Percentiles rank a stretch among this genome's conserved stretches.
These are phyloP conservation scores for Melanerpes formicivorus DNA, from an alignment of 2,113 vertebrate species.

Conservation along the genomic window DNA sequence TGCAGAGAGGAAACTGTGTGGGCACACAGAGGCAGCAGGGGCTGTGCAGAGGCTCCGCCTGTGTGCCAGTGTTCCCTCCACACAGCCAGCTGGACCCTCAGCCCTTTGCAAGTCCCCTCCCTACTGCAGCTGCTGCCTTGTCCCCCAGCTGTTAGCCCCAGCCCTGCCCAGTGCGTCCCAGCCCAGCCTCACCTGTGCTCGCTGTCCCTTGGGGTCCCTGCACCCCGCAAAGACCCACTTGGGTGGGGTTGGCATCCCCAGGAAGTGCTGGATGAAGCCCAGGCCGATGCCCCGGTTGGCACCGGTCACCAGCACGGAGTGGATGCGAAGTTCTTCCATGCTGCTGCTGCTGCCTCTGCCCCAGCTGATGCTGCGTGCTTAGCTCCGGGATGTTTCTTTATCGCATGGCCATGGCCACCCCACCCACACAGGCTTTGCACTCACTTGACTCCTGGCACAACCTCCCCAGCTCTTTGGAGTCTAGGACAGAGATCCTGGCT, in stretches of 20 bases:
- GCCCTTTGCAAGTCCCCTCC: neutral
- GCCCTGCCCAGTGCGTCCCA: neutral
- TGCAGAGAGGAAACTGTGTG: neutral
- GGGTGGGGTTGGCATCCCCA: neutral
- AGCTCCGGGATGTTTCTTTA: too few species aligned
- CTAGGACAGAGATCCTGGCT: too few species aligned
- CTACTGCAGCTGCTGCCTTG: neutral
- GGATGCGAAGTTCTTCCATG: neutral
- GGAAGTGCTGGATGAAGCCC: conserved; percentile 17
- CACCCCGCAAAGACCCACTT: conserved; percentile 52
- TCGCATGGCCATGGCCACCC: too few species aligned
- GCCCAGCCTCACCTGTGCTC: conserved; percentile 39
- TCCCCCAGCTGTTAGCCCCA: neutral
- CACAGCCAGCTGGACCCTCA: neutral
- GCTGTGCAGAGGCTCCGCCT: neutral
- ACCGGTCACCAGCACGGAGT: conserved; percentile 47
- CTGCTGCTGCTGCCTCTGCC: neutral
- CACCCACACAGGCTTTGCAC: too few species aligned
- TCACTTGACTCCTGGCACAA: too few species aligned
- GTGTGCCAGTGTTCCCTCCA: neutral
- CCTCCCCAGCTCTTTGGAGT: too few species aligned
- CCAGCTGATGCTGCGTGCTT: neutral
- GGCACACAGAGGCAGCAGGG: rapidly evolving
- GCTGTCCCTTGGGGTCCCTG: conserved; percentile 38
- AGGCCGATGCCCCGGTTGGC: conserved; percentile 62